Percentiles rank a stretch among this genome's conserved stretches.
Evolutionary conservation across 1,140 invertebrate species (phyloP).

Genomic region (Pseudomyrmex flavicornis): DNA sequence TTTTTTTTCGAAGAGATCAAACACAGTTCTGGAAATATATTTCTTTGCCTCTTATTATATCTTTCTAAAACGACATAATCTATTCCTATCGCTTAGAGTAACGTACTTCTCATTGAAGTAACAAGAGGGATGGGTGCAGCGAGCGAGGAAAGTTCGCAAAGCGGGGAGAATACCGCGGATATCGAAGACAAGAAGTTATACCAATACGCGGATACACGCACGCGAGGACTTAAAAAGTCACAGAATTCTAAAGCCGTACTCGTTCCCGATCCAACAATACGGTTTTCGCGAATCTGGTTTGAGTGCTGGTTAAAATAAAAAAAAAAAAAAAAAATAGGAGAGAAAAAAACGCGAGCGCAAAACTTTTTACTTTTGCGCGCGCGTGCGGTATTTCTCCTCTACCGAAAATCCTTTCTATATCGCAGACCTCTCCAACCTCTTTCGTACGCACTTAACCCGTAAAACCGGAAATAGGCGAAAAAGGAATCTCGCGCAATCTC

Average conservation of each 20-base stretch:
- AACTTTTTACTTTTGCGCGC: slow-evolving; percentile 42
- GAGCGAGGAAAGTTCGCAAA: slow-evolving; percentile 19
- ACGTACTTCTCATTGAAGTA: not conserved
- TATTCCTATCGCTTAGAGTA: not conserved
- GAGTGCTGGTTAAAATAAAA: slow-evolving; percentile 35
- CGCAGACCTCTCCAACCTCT: slow-evolving; percentile 28
- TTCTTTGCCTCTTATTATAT: not conserved
- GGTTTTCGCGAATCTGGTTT: slow-evolving; percentile 18
- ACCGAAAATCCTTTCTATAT: slow-evolving; percentile 44
- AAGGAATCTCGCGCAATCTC: slow-evolving; percentile 5
- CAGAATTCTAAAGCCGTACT: slow-evolving; percentile 27
- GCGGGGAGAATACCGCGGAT: slow-evolving; percentile 17
- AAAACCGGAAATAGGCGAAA: slow-evolving; percentile 22
- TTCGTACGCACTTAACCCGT: slow-evolving; percentile 49
- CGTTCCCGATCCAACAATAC: slow-evolving; percentile 19
- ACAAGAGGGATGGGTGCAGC: not conserved
- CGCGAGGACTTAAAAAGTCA: slow-evolving; percentile 18
- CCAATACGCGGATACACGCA: slow-evolving; percentile 17
- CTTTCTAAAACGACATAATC: not conserved
- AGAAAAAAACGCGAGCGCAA: not conserved
- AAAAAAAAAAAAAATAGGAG: slow-evolving; percentile 25
- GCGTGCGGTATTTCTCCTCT: slow-evolving; percentile 32
- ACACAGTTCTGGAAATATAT: not conserved
- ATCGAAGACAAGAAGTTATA: slow-evolving; percentile 38
- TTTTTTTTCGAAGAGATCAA: not conserved